Evolutionary conservation across 2,888 invertebrate species (phyloP).

Genomic region (Pachycephus smyrnensis): DNA sequence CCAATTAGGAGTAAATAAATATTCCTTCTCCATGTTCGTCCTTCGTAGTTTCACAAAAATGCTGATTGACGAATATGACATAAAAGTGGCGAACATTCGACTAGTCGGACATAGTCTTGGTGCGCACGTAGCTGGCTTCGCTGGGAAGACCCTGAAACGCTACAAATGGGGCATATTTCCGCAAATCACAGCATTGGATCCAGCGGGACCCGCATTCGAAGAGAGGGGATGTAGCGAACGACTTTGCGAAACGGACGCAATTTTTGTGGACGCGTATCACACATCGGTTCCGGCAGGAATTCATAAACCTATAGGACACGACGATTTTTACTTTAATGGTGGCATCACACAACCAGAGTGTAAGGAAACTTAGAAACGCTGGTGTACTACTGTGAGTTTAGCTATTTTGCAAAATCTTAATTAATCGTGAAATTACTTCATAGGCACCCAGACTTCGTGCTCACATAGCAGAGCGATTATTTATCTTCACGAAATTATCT

Average conservation of each 20-base stretch:
- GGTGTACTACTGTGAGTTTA: too few species aligned
- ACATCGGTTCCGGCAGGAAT: neutral
- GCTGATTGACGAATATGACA: neutral
- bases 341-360: slow-evolving; percentile 8
- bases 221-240: neutral
- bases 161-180: neutral
- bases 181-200: slow-evolving; percentile 14
- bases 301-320: neutral
- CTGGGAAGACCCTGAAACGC: slow-evolving; percentile 1
- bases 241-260: slow-evolving; percentile 1
- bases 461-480: too few species aligned
- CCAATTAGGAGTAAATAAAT: too few species aligned
- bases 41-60: slow-evolving; percentile 1
- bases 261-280: slow-evolving; percentile 7
- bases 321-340: slow-evolving; percentile 6
- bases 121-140: slow-evolving; percentile 13
- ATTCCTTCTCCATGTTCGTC: too few species aligned
- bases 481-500: too few species aligned
- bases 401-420: too few species aligned
- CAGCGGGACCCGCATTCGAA: slow-evolving; percentile 9
- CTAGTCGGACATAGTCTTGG: slow-evolving; percentile 15
- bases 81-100: neutral
- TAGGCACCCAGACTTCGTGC: too few species aligned
- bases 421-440: too few species aligned
- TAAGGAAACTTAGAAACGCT: neutral